A percentile compares a stretch with the other conserved stretches of the same genome.
These are phyloP conservation scores for Drosophila phalerata DNA, from an alignment of 2,888 invertebrate species.

Conservation along the genomic window DNA sequence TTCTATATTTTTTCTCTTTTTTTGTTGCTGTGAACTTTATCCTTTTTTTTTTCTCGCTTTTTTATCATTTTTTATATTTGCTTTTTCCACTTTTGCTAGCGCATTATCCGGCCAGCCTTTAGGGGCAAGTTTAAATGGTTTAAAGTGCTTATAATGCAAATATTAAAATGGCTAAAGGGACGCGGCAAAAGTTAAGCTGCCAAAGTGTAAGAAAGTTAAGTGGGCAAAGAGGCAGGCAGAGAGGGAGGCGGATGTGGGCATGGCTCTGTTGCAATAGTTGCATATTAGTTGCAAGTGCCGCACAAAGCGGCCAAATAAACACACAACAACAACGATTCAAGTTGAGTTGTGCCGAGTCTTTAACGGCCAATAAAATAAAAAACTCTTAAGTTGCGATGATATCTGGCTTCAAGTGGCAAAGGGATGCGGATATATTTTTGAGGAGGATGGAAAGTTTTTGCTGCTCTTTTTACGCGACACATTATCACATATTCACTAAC, in stretches of 20 bases:
- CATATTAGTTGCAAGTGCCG: slow-evolving; percentile 62
- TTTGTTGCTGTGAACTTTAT: slow-evolving; percentile 39
- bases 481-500: slow-evolving; percentile 32
- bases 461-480: slow-evolving; percentile 2
- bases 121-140: slow-evolving; percentile 73
- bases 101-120: slow-evolving; percentile 60
- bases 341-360: slow-evolving; percentile 21
- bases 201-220: slow-evolving; percentile 63
- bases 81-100: slow-evolving; percentile 48
- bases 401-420: background rate
- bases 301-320: slow-evolving; percentile 36
- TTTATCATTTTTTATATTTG: slow-evolving; percentile 31
- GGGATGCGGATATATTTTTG: background rate
- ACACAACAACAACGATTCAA: slow-evolving; percentile 4
- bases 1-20: slow-evolving; percentile 19
- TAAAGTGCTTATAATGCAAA: slow-evolving; percentile 79
- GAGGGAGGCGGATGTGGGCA: too few relatives aligned
- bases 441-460: background rate
- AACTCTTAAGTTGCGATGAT: slow-evolving; percentile 34
- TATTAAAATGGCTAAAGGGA: slow-evolving; percentile 65
- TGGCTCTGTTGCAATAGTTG: slow-evolving; percentile 45
- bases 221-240: background rate
- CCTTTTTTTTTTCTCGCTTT: slow-evolving; percentile 30
- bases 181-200: slow-evolving; percentile 68
- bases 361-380: slow-evolving; percentile 56